phyloP scores from a whole-genome alignment of 1,140 invertebrate species.

The Eumeta japonica region DNA sequence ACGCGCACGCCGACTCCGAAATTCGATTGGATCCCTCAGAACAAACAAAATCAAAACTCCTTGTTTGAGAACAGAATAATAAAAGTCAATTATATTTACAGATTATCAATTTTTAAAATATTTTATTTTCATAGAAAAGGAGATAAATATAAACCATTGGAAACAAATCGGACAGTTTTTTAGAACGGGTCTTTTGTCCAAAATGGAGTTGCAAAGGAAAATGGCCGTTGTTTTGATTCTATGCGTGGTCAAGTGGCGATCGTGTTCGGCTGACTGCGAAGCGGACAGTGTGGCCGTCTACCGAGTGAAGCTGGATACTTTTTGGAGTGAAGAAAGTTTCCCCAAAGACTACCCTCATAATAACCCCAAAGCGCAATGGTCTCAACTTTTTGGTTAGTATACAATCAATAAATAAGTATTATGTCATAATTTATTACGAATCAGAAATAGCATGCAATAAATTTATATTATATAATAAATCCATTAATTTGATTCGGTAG shows the following conservation, averaged over 20 bases:
- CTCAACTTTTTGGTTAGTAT: constrained; percentile 82
- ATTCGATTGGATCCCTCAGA: too few species aligned
- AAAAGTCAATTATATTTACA: not conserved
- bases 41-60: constrained; percentile 7
- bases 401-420: too few species aligned
- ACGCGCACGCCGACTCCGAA: constrained; percentile 25
- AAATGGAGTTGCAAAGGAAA: too few species aligned
- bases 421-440: too few species aligned
- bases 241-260: too few species aligned
- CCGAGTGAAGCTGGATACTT: constrained; percentile 77
- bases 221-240: too few species aligned
- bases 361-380: constrained; percentile 87
- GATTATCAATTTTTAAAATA: not conserved
- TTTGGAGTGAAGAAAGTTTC: constrained; percentile 82
- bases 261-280: constrained; percentile 32
- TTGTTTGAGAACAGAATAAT: constrained; percentile 5
- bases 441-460: not conserved
- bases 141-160: too few species aligned
- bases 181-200: too few species aligned
- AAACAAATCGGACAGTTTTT: too few species aligned
- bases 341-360: constrained; percentile 87
- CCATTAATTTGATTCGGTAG: too few species aligned
- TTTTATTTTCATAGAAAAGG: not conserved
- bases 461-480: not conserved
- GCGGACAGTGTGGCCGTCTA: constrained; percentile 71